Percentiles rank a stretch among this genome's conserved stretches.
These are phyloP conservation scores for Zaprionus vittiger DNA, from an alignment of 1,140 invertebrate genomes.

Conservation along the genomic window DNA sequence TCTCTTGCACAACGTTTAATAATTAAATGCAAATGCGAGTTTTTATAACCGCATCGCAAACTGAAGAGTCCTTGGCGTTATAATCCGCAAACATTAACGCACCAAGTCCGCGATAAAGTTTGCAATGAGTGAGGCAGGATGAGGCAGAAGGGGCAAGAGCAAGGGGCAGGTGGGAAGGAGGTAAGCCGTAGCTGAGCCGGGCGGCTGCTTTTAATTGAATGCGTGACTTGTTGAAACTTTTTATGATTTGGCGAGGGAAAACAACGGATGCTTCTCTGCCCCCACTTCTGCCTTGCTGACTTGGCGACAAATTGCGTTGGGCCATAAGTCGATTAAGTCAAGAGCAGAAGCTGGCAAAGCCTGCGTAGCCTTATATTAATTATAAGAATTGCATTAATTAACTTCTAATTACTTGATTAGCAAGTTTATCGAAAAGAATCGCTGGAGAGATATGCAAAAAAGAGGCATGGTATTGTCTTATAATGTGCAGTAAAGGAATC, in stretches of 20 bases:
- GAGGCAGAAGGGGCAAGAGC: conserved; percentile 1
- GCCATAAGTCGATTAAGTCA: conserved; percentile 63
- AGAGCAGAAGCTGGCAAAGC: not conserved
- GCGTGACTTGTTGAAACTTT: conserved; percentile 79
- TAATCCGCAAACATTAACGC: conserved; percentile 71
- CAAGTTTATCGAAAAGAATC: not conserved
- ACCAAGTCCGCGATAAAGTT: conserved; percentile 17
- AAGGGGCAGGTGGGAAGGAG: not conserved
- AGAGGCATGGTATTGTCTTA: too few relatives aligned
- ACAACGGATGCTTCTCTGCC: not conserved
- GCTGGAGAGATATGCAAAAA: too few relatives aligned
- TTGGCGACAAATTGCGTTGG: conserved; percentile 23
- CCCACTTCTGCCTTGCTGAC: not conserved
- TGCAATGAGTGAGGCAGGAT: conserved; percentile 2
- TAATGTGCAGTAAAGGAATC: too few relatives aligned
- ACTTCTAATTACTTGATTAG: conserved; percentile 61
- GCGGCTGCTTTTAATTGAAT: conserved; percentile 71
- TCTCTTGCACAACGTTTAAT: conserved; percentile 48
- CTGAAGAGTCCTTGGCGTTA: conserved; percentile 30
- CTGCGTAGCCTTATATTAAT: conserved; percentile 44
- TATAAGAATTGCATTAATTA: conserved; percentile 65
- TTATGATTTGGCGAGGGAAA: conserved; percentile 61
- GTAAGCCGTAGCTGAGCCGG: conserved; percentile 8
- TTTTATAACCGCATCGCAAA: conserved; percentile 44
- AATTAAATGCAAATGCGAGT: conserved; percentile 72